A percentile compares a stretch with the other conserved stretches of the same genome.
These are phyloP conservation scores for Miichthys miiuy DNA, from an alignment of 2,797 vertebrate genomes.

Conservation along the genomic window DNA sequence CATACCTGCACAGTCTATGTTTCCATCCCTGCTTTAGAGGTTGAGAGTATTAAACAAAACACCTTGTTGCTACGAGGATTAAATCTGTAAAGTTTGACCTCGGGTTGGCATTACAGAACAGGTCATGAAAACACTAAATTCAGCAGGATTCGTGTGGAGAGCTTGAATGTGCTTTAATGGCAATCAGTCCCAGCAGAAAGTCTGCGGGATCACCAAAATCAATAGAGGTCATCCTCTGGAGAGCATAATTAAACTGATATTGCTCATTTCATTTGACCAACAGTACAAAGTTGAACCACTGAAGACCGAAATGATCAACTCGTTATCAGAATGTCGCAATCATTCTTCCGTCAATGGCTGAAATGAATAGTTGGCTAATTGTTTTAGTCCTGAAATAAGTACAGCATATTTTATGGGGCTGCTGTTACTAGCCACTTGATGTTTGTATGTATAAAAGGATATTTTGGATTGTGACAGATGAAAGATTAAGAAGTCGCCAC, in stretches of 20 bases:
- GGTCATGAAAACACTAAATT: background rate
- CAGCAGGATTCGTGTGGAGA: background rate
- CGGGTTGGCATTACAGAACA: background rate
- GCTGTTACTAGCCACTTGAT: background rate
- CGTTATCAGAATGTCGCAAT: background rate
- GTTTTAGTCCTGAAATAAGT: background rate
- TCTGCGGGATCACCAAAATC: background rate
- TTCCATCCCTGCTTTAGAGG: too few relatives aligned
- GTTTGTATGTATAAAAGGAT: background rate
- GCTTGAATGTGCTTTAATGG: background rate
- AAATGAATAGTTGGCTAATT: background rate
- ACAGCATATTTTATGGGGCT: background rate
- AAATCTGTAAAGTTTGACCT: background rate
- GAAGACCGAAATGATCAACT: background rate
- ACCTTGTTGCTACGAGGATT: background rate
- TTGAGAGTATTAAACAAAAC: background rate
- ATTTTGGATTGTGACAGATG: background rate
- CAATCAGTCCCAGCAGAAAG: background rate
- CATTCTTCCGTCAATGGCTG: background rate
- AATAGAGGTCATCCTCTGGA: background rate
- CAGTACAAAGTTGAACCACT: background rate
- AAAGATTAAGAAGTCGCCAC: too few relatives aligned
- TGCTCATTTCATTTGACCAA: background rate
- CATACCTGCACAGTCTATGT: too few relatives aligned
- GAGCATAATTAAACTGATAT: background rate